phyloP scores from a whole-genome alignment of 2,797 vertebrate genomes.

The Prunella strophiata region DNA sequence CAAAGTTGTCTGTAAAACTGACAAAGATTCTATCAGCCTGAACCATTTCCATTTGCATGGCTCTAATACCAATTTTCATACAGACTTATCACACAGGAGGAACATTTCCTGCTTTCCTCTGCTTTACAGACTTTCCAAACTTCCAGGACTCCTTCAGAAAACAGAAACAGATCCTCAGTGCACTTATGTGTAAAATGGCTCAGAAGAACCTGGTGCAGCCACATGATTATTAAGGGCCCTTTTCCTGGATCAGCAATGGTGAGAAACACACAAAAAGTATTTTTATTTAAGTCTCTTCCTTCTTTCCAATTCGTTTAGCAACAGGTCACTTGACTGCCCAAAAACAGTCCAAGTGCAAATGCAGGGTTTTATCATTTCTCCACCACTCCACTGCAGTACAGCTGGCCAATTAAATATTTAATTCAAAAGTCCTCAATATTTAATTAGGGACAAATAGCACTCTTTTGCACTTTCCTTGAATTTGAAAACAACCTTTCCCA shows the following conservation, averaged over 20 bases:
- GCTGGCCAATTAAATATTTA: conserved; percentile 77
- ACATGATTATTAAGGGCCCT: neutral
- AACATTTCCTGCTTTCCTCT: neutral
- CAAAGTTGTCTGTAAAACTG: neutral
- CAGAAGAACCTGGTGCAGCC: neutral
- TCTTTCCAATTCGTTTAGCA: neutral
- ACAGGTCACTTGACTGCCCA: conserved; percentile 10
- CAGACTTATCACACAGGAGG: neutral
- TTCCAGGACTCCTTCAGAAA: neutral
- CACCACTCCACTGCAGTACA: conserved; percentile 45
- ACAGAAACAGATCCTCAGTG: neutral
- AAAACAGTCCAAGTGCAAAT: conserved; percentile 17
- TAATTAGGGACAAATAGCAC: conserved; percentile 71
- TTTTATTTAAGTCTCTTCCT: neutral
- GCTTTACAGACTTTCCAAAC: neutral
- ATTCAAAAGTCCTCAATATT: conserved; percentile 68
- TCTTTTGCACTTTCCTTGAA: conserved; percentile 29
- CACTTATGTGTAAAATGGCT: neutral
- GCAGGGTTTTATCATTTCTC: conserved; percentile 53
- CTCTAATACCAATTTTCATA: neutral
- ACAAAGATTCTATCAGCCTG: neutral
- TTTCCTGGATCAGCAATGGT: neutral
- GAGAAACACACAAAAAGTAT: neutral
- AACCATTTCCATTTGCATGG: neutral
- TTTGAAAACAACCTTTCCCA: conserved; percentile 45